These are phyloP conservation scores for Phalacrocorax aristotelis DNA, from an alignment of 2,113 vertebrate species.

Conservation along the genomic window DNA sequence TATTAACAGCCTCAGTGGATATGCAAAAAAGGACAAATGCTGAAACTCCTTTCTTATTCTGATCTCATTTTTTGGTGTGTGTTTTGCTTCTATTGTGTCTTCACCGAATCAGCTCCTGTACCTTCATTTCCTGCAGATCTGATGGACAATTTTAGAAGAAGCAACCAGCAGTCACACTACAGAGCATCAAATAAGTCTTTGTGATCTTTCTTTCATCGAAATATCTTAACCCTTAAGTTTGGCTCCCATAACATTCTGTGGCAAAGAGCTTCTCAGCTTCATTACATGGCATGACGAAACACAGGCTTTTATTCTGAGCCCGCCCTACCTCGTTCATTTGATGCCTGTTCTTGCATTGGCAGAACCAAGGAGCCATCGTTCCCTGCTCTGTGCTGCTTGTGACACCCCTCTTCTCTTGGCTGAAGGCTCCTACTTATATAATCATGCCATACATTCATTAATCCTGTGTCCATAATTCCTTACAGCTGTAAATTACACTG, in stretches of 20 bases:
- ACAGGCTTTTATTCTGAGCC: not conserved
- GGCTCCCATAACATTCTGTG: not conserved
- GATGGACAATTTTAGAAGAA: not conserved
- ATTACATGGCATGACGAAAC: rapidly evolving
- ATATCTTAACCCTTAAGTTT: not conserved
- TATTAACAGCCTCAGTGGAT: not conserved
- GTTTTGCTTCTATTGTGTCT: not conserved
- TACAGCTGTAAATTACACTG: rapidly evolving
- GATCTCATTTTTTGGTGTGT: not conserved
- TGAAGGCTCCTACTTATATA: not conserved
- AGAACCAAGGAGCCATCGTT: rapidly evolving
- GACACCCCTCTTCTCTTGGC: not conserved
- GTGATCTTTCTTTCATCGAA: not conserved
- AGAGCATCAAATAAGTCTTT: not conserved
- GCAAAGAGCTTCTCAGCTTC: not conserved
- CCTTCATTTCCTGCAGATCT: not conserved
- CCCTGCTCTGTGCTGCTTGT: not conserved
- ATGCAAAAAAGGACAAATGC: not conserved
- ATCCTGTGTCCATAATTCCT: not conserved
- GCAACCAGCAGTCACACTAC: not conserved
- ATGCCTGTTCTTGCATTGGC: not conserved
- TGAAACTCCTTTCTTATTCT: not conserved
- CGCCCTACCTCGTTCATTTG: not conserved
- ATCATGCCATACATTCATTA: not conserved
- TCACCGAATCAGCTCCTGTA: not conserved